Conservation (phyloP, 2,113 vertebrate genomes). For the Anhinga rufa region DNA sequence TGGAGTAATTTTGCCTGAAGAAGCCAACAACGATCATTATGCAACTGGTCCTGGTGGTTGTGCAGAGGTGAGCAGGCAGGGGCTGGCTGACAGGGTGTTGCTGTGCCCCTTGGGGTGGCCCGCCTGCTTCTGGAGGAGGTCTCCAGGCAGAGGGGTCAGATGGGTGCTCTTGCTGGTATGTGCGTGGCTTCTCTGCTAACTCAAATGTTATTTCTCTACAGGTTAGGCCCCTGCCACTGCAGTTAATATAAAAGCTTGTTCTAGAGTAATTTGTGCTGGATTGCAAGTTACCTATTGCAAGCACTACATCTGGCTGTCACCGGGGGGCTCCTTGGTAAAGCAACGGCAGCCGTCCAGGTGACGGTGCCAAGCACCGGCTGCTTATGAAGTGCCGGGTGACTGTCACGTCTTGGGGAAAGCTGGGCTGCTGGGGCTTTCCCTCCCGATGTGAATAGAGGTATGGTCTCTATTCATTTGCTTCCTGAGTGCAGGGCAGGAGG, state of each 20-base stretch:
- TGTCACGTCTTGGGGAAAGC: background rate
- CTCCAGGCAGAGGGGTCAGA: background rate
- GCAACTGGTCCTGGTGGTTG: rapidly evolving
- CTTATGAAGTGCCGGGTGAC: background rate
- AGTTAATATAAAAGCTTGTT: background rate
- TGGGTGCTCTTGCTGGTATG: background rate
- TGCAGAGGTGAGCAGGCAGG: background rate
- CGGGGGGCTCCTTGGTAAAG: background rate
- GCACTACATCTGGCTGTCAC: background rate
- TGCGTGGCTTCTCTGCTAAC: rapidly evolving
- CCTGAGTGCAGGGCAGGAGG: background rate
- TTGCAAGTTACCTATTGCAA: background rate
- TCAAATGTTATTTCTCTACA: background rate
- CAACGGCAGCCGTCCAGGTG: background rate
- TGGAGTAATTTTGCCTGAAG: background rate
- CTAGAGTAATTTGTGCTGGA: background rate
- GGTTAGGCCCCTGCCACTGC: background rate
- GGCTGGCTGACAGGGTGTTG: background rate
- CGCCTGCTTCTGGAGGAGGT: background rate
- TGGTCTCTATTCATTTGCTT: rapidly evolving
- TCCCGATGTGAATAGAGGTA: rapidly evolving
- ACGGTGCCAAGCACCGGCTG: background rate
- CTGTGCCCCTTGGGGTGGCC: background rate
- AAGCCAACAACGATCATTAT: rapidly evolving
- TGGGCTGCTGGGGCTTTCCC: background rate